Base-by-base conservation (phyloP, 2,113 vertebrate genomes). In the Antennarius striatus region DNA sequence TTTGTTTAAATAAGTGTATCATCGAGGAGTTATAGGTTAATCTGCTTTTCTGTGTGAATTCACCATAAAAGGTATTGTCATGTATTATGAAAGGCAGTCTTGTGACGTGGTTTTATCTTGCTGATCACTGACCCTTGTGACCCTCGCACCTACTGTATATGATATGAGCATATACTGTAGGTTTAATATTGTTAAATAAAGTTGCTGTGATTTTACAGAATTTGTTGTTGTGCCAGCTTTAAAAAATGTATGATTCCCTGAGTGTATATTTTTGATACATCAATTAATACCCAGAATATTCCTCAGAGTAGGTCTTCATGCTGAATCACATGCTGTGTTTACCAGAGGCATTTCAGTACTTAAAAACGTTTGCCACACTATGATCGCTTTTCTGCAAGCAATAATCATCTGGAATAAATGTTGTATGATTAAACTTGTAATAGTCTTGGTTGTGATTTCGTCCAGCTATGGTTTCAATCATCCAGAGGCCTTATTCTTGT, bases 371-470 rank as follows among this genome's bases (percentile, higher is more conserved):
- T 45, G 36, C 43, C 22, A 30, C 47, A 48, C 6, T 3, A 14
- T 13, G 13, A 60, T 53, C 54, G n/a, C 15, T 64, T 5, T 60
- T 71, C 49, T 46, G 8, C 10, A 75, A 36, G 51, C 32, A 48
- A 29, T 36, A 55, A 48, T 13, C 8, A 5, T 39, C 7, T 56
- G 16, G 15, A 40, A 56, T 30, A 10, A 11, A 52, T 61, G 16
- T 64, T 17, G 53, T 42, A 50, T 53, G 12, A 52, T 63, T 29
- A 57, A 30, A 50, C 56, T 6, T 64, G 9, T 16, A 22, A 39
- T 15, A 15, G 14, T 5, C 14, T 15, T 13, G 1, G 45, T 15
- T 47, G 45, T 47, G 5, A 15, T 3, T 47, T 15, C 45, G 3
- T 47, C 43, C 56, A 52, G 46, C 10, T 29, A 17, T 54, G 10